A percentile compares a stretch with the other conserved stretches of the same genome.
Conservation (phyloP, 2,888 invertebrate genomes). For the Cheilosia urbana region DNA sequence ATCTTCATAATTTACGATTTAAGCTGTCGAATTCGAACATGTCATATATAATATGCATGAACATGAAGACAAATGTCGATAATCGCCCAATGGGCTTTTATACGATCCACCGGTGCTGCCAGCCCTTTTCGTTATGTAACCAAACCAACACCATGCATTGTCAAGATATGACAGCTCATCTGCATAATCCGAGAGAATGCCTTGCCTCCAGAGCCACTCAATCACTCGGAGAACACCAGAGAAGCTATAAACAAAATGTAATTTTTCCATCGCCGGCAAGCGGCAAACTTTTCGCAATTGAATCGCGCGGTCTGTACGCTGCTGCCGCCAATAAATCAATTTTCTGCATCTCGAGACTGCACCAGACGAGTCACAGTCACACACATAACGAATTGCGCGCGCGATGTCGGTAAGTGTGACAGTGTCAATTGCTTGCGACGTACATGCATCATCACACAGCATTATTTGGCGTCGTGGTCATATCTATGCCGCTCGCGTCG, state of each 20-base stretch:
- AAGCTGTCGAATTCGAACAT: conserved; percentile 4
- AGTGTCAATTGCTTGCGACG: conserved; percentile 55
- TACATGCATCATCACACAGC: conserved; percentile 20
- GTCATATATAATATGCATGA: conserved; percentile 5
- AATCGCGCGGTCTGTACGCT: conserved; percentile 49
- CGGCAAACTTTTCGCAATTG: conserved; percentile 63
- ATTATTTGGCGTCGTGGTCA: not conserved
- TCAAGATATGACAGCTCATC: conserved; percentile 53
- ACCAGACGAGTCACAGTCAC: conserved; percentile 37
- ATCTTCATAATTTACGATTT: conserved; percentile 49
- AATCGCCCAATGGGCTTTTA: not conserved
- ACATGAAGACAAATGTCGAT: conserved; percentile 13
- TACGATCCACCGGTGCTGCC: not conserved
- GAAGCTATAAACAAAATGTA: conserved; percentile 55
- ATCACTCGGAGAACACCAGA: conserved; percentile 15
- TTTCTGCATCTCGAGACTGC: conserved; percentile 45
- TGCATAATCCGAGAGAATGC: conserved; percentile 56
- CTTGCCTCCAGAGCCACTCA: conserved; percentile 26
- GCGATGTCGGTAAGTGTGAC: conserved; percentile 51
- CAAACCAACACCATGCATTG: conserved; percentile 18
- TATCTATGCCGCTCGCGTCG: conserved; percentile 60
- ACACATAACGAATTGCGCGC: conserved; percentile 5
- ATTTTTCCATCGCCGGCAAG: conserved; percentile 32
- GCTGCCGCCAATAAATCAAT: conserved; percentile 62
- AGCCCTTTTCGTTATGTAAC: conserved; percentile 29